A percentile compares a stretch with the other conserved stretches of the same genome.
Conservation (phyloP, 1,140 invertebrate genomes). For the Chlorops oryzae region DNA sequence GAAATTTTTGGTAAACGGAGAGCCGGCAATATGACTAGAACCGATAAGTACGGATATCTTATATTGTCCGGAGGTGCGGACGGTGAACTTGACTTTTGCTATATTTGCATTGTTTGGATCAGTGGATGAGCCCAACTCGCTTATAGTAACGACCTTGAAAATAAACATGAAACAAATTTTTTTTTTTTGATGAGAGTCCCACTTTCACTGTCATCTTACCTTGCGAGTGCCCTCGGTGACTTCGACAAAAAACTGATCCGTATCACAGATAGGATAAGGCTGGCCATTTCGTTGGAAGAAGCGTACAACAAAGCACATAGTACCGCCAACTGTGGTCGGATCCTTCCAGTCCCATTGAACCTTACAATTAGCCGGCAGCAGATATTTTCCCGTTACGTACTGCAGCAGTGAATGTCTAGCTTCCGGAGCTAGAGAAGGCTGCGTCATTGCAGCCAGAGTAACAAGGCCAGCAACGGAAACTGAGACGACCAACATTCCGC, state of each 20-base stretch:
- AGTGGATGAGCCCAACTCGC: conserved; percentile 79
- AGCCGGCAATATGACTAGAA: conserved; percentile 54
- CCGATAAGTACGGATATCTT: conserved; percentile 76
- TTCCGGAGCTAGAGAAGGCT: conserved; percentile 75
- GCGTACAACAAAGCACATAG: conserved; percentile 82
- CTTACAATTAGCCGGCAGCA: conserved; percentile 78
- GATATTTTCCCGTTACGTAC: conserved; percentile 86
- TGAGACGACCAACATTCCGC: conserved; percentile 80
- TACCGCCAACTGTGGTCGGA: conserved; percentile 78
- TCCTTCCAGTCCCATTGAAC: conserved; percentile 76
- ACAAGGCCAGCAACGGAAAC: conserved; percentile 78
- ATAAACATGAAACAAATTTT: background rate
- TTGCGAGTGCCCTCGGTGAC: conserved; percentile 77
- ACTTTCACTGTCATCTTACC: conserved; percentile 48
- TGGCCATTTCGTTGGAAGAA: conserved; percentile 89
- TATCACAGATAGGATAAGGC: conserved; percentile 87
- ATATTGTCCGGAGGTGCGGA: conserved; percentile 82
- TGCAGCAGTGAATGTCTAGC: conserved; percentile 82
- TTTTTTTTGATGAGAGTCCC: background rate
- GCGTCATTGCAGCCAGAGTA: conserved; percentile 79
- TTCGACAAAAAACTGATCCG: conserved; percentile 79
- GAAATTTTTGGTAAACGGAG: conserved; percentile 58
- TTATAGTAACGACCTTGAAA: conserved; percentile 60
- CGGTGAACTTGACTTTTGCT: conserved; percentile 84
- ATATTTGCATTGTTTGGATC: conserved; percentile 77